phyloP scores from a whole-genome alignment of 2,113 vertebrate species.

The Psophia crepitans region DNA sequence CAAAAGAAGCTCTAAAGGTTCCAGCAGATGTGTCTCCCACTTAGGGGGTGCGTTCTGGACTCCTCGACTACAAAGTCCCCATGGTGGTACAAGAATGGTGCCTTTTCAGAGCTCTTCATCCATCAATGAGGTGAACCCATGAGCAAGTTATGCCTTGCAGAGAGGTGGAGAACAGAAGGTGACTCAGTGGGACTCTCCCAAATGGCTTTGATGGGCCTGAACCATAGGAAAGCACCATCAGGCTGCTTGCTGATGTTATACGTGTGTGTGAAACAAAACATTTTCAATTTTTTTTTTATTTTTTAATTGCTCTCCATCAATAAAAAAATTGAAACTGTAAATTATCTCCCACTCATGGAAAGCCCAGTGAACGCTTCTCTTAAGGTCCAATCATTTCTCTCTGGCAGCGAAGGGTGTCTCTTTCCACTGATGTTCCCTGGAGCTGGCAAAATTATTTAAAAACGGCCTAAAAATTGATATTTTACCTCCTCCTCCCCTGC shows the following conservation, averaged over 20 bases:
- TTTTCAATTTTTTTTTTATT: background rate
- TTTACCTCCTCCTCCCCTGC: background rate
- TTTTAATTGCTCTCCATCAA: background rate
- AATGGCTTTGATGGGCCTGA: background rate
- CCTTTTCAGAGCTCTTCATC: background rate
- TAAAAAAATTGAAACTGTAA: background rate
- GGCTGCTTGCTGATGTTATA: background rate
- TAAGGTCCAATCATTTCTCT: background rate
- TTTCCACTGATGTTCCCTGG: background rate
- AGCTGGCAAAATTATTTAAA: background rate
- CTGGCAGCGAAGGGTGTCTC: background rate
- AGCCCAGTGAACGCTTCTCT: background rate
- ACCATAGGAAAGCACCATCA: background rate
- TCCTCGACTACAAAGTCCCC: background rate
- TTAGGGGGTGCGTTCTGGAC: background rate
- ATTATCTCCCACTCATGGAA: background rate
- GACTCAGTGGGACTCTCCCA: background rate
- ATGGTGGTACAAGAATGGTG: background rate
- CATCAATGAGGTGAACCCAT: fast-evolving
- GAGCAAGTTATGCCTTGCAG: background rate
- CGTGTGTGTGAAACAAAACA: background rate
- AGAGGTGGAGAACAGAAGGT: fast-evolving
- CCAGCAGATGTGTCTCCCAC: background rate
- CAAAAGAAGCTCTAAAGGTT: background rate
- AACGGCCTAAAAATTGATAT: background rate